A percentile compares a stretch with the other conserved stretches of the same genome.
Evolutionary conservation across 2,888 invertebrate species (phyloP).

Genomic region (Tipula unca): DNA sequence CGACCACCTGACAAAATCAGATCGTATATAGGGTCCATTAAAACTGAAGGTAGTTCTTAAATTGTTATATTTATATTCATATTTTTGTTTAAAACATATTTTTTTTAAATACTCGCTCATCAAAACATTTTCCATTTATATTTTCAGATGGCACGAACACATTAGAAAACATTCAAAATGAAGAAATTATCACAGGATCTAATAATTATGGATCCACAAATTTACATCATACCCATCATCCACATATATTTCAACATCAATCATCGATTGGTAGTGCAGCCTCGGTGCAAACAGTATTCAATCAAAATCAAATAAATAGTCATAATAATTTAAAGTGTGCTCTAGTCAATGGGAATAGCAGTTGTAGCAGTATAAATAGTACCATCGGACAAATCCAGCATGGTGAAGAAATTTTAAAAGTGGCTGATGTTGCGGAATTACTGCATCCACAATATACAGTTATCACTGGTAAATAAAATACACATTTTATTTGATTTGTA

Average conservation of each 20-base stretch:
- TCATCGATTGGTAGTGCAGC: constrained; percentile 38
- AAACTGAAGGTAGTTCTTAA: no score
- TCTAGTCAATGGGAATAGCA: background rate
- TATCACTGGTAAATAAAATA: constrained; percentile 57
- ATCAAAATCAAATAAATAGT: background rate
- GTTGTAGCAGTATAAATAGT: background rate
- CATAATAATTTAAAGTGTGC: background rate
- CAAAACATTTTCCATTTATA: background rate
- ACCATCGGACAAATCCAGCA: constrained; percentile 27
- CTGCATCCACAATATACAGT: constrained; percentile 83
- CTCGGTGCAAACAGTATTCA: constrained; percentile 38
- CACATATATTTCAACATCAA: constrained; percentile 40
- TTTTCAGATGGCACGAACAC: background rate
- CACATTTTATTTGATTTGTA: background rate
- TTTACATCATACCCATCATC: constrained; percentile 27
- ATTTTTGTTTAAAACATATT: no score
- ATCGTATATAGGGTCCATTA: no score
- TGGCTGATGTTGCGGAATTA: constrained; percentile 70
- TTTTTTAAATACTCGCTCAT: background rate
- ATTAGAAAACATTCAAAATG: background rate
- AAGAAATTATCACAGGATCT: background rate
- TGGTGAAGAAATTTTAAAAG: constrained; percentile 37
- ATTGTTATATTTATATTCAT: no score
- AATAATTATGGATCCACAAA: background rate
- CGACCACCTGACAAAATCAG: no score